These are phyloP conservation scores for Dermatemys mawii DNA, from an alignment of 2,113 vertebrate genomes.

Conservation along the genomic window DNA sequence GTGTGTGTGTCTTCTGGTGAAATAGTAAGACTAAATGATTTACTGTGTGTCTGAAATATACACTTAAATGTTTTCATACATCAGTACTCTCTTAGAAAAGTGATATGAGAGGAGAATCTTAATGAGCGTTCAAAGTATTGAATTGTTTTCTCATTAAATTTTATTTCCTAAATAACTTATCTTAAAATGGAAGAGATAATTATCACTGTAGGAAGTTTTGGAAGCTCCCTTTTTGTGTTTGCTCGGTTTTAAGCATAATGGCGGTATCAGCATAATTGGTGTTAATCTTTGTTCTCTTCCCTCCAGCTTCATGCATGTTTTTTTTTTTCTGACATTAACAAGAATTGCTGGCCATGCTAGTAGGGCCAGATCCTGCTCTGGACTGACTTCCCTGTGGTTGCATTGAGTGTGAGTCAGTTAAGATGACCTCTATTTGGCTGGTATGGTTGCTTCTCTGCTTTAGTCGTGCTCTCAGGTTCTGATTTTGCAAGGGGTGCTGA, in stretches of 20 bases:
- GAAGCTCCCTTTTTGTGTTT: not conserved
- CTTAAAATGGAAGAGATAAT: constrained; percentile 8
- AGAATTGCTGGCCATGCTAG: not conserved
- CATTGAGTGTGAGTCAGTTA: not conserved
- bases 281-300: not conserved
- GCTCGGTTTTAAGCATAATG: not conserved
- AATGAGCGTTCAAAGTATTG: constrained; percentile 51
- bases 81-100: constrained; percentile 27
- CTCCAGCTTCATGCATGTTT: not conserved
- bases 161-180: constrained; percentile 32
- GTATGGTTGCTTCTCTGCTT: not conserved
- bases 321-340: not conserved
- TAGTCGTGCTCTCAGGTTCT: not conserved
- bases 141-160: constrained; percentile 32
- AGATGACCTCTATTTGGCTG: not conserved
- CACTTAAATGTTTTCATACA: constrained; percentile 60
- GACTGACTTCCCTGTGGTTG: accelerated
- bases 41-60: constrained; percentile 60
- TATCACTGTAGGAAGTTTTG: not conserved
- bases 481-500: not conserved
- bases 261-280: not conserved
- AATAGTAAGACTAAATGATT: constrained; percentile 50
- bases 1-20: constrained; percentile 4
- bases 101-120: constrained; percentile 44
- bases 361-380: not conserved